Conservation (phyloP, 1,140 invertebrate genomes). For the Ptiloglossa arizonensis region DNA sequence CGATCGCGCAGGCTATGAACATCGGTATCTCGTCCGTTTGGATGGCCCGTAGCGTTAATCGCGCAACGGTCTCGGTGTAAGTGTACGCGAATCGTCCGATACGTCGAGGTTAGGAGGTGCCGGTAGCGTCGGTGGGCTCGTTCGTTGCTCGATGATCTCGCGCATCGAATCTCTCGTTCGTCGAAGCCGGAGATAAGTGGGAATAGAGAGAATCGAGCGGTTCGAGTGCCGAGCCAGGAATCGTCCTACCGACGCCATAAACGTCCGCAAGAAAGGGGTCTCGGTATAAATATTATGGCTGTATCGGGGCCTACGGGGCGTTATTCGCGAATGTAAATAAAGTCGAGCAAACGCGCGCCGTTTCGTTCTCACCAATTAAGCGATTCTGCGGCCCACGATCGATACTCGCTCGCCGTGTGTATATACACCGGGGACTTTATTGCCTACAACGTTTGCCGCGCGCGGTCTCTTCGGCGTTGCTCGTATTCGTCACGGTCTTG, state of each 20-base stretch:
- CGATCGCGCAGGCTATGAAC: too few relatives aligned
- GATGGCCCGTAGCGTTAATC: too few relatives aligned
- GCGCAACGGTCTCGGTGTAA: neutral
- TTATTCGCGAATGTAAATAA: slow-evolving; percentile 67
- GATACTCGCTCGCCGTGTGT: slow-evolving; percentile 33
- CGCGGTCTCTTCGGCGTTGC: neutral
- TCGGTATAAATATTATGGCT: slow-evolving; percentile 69
- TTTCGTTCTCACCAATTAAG: slow-evolving; percentile 61
- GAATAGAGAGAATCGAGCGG: neutral
- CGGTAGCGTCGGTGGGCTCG: too few relatives aligned
- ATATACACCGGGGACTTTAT: slow-evolving; percentile 23
- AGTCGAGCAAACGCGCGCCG: slow-evolving; percentile 15
- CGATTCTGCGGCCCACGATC: slow-evolving; percentile 54
- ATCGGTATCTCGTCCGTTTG: too few relatives aligned
- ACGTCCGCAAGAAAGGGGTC: slow-evolving; percentile 42
- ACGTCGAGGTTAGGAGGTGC: neutral
- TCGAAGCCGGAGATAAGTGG: slow-evolving; percentile 45
- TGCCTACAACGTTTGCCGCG: neutral
- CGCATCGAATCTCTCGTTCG: neutral
- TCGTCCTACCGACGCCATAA: slow-evolving; percentile 54
- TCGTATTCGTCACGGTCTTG: slow-evolving; percentile 35
- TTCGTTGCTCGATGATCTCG: neutral
- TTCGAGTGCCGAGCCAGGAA: slow-evolving; percentile 20
- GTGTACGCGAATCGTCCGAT: neutral
- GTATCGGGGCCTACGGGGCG: slow-evolving; percentile 50